phyloP scores from a whole-genome alignment of 30 jellyfish, hydroid and myxozoan genomes.

The Hydra vulgaris region DNA sequence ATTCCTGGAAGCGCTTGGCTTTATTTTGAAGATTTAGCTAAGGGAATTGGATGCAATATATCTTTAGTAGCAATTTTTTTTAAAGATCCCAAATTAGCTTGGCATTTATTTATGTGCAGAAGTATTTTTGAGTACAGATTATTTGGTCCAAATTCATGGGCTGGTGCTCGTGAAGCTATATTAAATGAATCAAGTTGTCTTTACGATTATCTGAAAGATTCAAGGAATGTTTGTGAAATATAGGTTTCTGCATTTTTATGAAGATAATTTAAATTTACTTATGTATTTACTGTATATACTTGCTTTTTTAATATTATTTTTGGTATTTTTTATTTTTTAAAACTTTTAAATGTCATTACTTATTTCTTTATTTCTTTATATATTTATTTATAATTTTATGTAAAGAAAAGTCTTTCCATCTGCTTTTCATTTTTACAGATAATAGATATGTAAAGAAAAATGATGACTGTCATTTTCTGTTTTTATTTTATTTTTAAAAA shows the following conservation, averaged over 20 bases:
- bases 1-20: constrained; percentile 2
- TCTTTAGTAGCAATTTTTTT: constrained; percentile 27
- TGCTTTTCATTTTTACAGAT: too few relatives aligned
- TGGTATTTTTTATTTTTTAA: too few relatives aligned
- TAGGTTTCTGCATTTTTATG: not conserved
- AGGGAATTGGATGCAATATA: constrained; percentile 51
- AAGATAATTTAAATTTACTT: too few relatives aligned
- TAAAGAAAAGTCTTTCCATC: too few relatives aligned
- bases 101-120: constrained; percentile 40
- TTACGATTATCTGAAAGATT: constrained; percentile 9
- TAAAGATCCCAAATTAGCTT: constrained; percentile 71
- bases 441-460: too few relatives aligned
- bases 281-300: too few relatives aligned
- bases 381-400: too few relatives aligned
- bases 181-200: not conserved
- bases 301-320: too few relatives aligned
- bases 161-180: constrained; percentile 80
- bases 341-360: too few relatives aligned
- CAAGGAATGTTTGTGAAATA: constrained; percentile 1
- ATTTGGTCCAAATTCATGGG: constrained; percentile 71
- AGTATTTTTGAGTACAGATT: constrained; percentile 61
- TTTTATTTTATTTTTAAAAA: too few relatives aligned
- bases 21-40: constrained; percentile 81
- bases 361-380: too few relatives aligned
- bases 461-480: too few relatives aligned